Evolutionary conservation across 2,797 vertebrate species (phyloP).

Genomic region (Acanthurus tractus): DNA sequence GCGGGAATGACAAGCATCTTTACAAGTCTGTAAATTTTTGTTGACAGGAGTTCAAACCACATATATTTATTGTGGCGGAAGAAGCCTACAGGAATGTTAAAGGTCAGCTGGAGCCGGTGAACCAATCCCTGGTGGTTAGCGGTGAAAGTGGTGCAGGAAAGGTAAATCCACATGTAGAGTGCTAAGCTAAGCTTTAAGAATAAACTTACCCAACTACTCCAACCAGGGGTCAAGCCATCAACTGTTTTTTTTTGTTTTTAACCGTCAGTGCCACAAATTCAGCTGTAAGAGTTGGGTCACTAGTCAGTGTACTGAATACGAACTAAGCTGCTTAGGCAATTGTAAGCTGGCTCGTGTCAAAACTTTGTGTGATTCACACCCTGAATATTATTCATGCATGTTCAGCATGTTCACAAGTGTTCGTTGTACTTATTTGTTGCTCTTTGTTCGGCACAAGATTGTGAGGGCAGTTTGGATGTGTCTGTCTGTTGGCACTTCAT

Average conservation of each 20-base stretch:
- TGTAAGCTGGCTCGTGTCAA: background rate
- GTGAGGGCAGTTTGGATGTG: background rate
- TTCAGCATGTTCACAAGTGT: background rate
- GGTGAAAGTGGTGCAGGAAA: slow-evolving; percentile 98
- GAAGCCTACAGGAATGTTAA: slow-evolving; percentile 94
- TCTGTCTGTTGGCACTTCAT: background rate
- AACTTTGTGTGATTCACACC: background rate
- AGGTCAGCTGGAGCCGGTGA: slow-evolving; percentile 89
- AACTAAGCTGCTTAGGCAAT: slow-evolving; percentile 10
- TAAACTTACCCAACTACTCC: too few relatives aligned
- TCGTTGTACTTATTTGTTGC: background rate
- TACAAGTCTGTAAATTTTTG: slow-evolving; percentile 28
- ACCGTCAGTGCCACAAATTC: background rate
- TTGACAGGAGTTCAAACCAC: slow-evolving; percentile 90
- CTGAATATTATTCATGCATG: background rate
- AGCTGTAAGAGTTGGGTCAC: background rate
- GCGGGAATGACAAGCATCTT: background rate
- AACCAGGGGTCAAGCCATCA: too few relatives aligned
- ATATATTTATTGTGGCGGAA: slow-evolving; percentile 95
- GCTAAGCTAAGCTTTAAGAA: too few relatives aligned
- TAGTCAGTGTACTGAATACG: slow-evolving; percentile 7
- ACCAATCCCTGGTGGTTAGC: slow-evolving; percentile 96
- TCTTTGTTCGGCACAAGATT: background rate
- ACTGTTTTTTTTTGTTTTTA: background rate
- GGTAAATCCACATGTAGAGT: slow-evolving; percentile 78